Evolutionary conservation across 2,113 vertebrate genomes (phyloP).

Genomic region (Nesoenas mayeri): DNA sequence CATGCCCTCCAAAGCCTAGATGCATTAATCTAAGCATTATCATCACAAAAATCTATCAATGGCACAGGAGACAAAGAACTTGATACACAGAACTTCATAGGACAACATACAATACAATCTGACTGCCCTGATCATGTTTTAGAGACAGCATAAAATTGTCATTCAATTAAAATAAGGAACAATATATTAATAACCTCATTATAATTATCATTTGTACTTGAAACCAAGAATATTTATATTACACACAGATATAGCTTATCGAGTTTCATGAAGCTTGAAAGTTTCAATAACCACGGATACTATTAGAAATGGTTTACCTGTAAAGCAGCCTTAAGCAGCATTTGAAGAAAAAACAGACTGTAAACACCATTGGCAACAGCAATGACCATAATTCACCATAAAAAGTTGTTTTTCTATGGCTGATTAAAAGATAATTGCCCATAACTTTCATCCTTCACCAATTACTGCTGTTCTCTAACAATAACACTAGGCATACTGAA

Average conservation of each 20-base stretch:
- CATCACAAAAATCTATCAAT: neutral
- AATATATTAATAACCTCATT: neutral
- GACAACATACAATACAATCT: neutral
- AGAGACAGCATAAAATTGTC: neutral
- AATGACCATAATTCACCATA: neutral
- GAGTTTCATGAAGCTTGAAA: neutral
- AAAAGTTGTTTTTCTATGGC: neutral
- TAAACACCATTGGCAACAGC: neutral
- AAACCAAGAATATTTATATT: neutral
- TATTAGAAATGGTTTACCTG: constrained; percentile 82
- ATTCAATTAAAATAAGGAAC: neutral
- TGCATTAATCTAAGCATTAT: neutral
- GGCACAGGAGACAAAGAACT: neutral
- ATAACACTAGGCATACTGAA: neutral
- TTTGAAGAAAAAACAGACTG: constrained; percentile 58
- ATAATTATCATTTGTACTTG: neutral
- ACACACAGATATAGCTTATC: neutral
- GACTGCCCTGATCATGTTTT: neutral
- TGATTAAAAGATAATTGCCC: neutral
- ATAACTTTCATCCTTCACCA: neutral
- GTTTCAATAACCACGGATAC: neutral
- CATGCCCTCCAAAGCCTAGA: neutral
- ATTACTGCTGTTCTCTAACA: neutral
- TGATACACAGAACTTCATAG: neutral
- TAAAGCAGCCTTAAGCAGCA: constrained; percentile 85